Evolutionary conservation across 2,797 vertebrate genomes (phyloP).

Genomic region (Rhinatrema bivittatum): DNA sequence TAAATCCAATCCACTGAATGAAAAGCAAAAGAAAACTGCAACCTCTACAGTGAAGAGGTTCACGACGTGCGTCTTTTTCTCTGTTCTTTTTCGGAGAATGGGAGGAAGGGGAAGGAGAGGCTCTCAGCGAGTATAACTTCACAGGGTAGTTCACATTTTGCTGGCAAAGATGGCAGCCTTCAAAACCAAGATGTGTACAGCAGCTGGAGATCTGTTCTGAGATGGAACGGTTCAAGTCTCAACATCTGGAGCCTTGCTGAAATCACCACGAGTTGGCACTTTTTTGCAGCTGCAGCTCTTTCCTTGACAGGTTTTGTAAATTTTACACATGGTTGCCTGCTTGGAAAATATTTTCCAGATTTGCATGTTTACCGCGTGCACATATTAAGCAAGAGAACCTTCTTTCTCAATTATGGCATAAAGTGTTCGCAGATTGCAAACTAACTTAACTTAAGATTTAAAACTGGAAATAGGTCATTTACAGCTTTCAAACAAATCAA

Average conservation of each 20-base stretch:
- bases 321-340: constrained; percentile 78
- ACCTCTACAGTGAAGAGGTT: no score
- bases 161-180: constrained; percentile 27
- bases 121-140: no score
- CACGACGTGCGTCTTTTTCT: no score
- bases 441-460: constrained; percentile 49
- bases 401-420: constrained; percentile 42
- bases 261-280: constrained; percentile 54
- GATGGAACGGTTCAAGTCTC: constrained; percentile 30
- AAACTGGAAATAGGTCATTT: constrained; percentile 69
- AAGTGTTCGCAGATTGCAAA: constrained; percentile 44
- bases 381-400: constrained; percentile 50
- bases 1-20: no score
- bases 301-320: constrained; percentile 75
- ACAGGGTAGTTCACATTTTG: no score
- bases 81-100: no score
- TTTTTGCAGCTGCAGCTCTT: constrained; percentile 68
- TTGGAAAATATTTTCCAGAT: constrained; percentile 75
- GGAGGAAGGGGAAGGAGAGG: no score
- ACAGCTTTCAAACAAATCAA: constrained; percentile 68
- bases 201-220: constrained; percentile 26
- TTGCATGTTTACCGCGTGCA: constrained; percentile 66
- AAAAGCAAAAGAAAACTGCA: no score
- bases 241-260: constrained; percentile 59
- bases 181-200: constrained; percentile 23